Evolutionary conservation across 1,140 invertebrate species (phyloP).

Genomic region (Choristoneura fumiferana): DNA sequence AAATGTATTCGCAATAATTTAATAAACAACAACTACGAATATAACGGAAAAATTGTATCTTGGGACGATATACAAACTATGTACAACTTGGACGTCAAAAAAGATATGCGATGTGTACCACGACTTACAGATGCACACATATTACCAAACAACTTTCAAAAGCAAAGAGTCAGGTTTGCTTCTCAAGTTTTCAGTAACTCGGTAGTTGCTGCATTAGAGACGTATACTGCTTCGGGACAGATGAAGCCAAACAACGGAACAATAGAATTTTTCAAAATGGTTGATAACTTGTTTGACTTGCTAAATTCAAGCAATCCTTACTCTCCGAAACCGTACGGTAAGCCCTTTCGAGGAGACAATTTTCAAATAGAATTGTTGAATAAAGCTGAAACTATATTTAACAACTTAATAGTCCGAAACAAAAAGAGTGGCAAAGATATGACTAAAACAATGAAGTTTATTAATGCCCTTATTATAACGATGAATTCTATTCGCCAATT

Average conservation of each 20-base stretch:
- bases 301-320: neutral
- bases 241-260: neutral
- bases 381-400: neutral
- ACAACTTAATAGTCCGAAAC: neutral
- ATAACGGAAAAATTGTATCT: neutral
- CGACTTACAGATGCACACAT: neutral
- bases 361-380: neutral
- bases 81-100: neutral
- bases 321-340: neutral
- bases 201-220: neutral
- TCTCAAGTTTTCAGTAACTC: neutral
- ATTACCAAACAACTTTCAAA: neutral
- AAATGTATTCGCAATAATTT: neutral
- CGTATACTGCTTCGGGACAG: neutral
- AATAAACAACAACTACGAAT: neutral
- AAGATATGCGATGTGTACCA: neutral
- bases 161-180: neutral
- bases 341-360: neutral
- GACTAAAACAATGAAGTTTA: neutral
- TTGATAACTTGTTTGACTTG: neutral
- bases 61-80: neutral
- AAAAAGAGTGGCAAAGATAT: neutral
- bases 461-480: neutral
- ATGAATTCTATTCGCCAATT: constrained; percentile 3
- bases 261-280: neutral